These are phyloP conservation scores for Encarsia formosa DNA, from an alignment of 2,888 invertebrate species.

Conservation along the genomic window DNA sequence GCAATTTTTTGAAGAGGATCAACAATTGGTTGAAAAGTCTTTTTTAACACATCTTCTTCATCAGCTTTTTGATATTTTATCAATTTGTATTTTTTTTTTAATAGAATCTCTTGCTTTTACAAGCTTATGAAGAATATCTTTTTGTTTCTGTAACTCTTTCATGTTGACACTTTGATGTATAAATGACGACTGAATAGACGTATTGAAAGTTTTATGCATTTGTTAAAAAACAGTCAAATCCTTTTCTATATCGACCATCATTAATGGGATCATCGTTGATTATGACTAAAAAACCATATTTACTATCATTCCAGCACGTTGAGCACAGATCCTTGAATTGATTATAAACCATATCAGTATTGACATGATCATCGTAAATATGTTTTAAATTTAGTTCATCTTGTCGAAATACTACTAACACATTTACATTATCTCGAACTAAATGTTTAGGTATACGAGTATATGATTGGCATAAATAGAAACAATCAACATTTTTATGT, in stretches of 20 bases:
- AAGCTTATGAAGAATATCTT: background rate
- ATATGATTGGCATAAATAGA: constrained; percentile 2
- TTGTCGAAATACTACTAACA: constrained; percentile 11
- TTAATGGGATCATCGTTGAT: constrained; percentile 10
- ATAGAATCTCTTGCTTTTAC: constrained; percentile 1
- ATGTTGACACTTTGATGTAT: background rate
- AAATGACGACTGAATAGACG: background rate
- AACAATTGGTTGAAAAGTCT: background rate
- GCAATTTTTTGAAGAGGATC: background rate
- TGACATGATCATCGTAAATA: constrained; percentile 25
- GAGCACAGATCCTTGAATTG: no score
- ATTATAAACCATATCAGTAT: constrained; percentile 11
- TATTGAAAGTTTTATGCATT: background rate
- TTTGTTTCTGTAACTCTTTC: background rate
- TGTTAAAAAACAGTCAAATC: constrained; percentile 4
- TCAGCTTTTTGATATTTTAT: background rate
- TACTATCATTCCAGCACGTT: background rate
- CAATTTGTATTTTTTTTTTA: background rate
- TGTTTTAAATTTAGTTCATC: constrained; percentile 16
- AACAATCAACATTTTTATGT: background rate
- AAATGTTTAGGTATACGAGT: constrained; percentile 12
- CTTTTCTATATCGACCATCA: constrained; percentile 5
- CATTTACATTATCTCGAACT: constrained; percentile 16
- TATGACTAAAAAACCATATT: constrained; percentile 13
- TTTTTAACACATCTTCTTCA: background rate